Evolutionary conservation across 2,797 vertebrate species (phyloP), one percentile per base, ranked within the genome.

Genomic region (Xyrichtys novacula): DNA sequence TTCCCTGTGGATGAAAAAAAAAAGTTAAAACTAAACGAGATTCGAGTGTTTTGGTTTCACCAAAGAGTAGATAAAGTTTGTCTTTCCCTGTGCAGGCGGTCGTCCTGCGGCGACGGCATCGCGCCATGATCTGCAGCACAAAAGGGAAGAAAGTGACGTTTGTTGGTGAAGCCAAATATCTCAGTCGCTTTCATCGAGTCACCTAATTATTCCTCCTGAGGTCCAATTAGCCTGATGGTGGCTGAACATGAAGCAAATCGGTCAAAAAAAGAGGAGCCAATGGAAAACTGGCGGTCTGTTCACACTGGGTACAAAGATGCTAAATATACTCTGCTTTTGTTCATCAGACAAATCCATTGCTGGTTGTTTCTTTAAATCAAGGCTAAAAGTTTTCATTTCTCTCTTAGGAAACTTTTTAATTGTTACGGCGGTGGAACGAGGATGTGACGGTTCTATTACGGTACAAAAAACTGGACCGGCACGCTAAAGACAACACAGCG

Each of bases 211-310:
- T 89, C 31, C 71, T 91, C 74, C 55, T 47, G 71, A 83, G 76
- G 86, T 48, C 50, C 79, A 90, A 92, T 90, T 92, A 92, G 19
- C 61, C 69, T 63, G 39, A 32, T 38, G 3, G 20, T 70, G 85
- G 80, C 76, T 25, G 76, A 58, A 80, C 71, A 71, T 84, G 46
- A 89, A 91, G 74, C 68, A 19, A 22, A 76, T 57, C 39, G 19
- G 31, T 58, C 57, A 64, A 80, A 40, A 29, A 49, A 75, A 65
- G 60, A 78, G 54, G 42, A 65, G 61, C 60, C 56, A 71, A 71
- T 50, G 56, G 48, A 25, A 46, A 25, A 65, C 48, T 81, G 70
- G 56, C 78, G 48, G 65, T 42, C 50, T 23, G 20, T 68, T 43
- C 59, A 46, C 56, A 54, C 34, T 58, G 39, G 47, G 65, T 58